Evolutionary conservation across 1,140 invertebrate genomes (phyloP), one percentile per base, ranked within the genome.

Genomic region (Caerostris darwini): DNA sequence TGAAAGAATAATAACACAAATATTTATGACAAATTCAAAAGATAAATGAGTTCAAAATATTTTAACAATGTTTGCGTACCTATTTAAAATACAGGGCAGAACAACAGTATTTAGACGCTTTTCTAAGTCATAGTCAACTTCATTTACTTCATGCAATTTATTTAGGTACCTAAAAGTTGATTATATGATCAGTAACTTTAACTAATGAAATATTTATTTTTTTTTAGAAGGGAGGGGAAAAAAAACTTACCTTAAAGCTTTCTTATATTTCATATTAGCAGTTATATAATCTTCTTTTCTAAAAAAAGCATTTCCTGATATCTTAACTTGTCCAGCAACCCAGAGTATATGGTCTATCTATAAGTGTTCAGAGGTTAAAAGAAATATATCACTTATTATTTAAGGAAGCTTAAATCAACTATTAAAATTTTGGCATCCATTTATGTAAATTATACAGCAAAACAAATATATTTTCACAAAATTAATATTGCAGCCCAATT

Each of bases 251-350:
- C 97, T 96, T 94, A 98, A 96, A 7, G 97, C 97, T 96, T 98
- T 98, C 85, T 97, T 97, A 95, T 98, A 98, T 95, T 98, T 98
- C 95, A 96, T 96, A 93, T 96, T 96, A 17, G 98, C 97, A 82
- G 96, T 96, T 2, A 95, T 86, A 96, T 96, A 98, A 86, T 97
- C 96, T 71, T 97, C 96, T 90, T 97, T 96, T 81, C 96, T 96
- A 96, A 97, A 98, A 95, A 97, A 97, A 95, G 96, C 94, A 96
- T 98, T 98, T 53, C 98, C 98, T 17, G 97, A 97, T 94, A 97
- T 96, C 95, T 98, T 98, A 71, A 98, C 97, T 94, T 96, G 96
- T 59, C 96, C 96, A 59, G 97, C 96, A 17, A 97, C 94, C 50
- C 95, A 89, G 14, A 96, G 95, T 86, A 97, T 96, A 97, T 97